phyloP scores from a whole-genome alignment of 2,797 vertebrate genomes.

The Netta rufina region DNA sequence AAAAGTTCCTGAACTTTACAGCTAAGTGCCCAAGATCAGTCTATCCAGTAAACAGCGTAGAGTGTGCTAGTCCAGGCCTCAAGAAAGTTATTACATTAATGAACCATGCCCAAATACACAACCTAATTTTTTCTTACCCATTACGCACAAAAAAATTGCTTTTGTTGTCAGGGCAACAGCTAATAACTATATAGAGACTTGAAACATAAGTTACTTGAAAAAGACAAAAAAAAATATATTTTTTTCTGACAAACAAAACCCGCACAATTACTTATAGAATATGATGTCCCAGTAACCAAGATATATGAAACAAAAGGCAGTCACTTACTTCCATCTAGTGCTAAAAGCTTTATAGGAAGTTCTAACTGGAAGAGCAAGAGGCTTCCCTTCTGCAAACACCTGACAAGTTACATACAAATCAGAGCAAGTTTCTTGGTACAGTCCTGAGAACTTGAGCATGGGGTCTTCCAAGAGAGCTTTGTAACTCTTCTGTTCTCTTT shows the following conservation, averaged over 20 bases:
- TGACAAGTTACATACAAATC: constrained; percentile 98
- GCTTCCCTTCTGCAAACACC: constrained; percentile 97
- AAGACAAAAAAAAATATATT: neutral
- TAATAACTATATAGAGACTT: neutral
- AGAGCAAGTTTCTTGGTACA: constrained; percentile 96
- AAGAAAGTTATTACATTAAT: neutral
- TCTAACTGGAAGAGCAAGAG: constrained; percentile 93
- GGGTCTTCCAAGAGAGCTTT: constrained; percentile 94
- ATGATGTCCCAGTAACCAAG: neutral
- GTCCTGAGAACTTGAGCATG: constrained; percentile 95
- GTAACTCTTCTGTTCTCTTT: constrained; percentile 96
- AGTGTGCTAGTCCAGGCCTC: fast-evolving
- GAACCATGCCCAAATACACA: neutral
- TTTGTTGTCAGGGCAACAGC: neutral
- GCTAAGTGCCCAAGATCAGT: neutral
- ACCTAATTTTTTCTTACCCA: neutral
- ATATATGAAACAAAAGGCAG: neutral
- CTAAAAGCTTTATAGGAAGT: constrained; percentile 99
- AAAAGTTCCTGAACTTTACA: neutral
- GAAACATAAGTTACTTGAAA: neutral
- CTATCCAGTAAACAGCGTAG: fast-evolving
- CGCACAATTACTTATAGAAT: neutral
- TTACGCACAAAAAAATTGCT: fast-evolving
- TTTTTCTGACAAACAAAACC: neutral
- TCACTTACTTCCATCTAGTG: constrained; percentile 97